These are phyloP conservation scores for Nyctibius bracteatus DNA, from an alignment of 2,113 vertebrate species.

Conservation along the genomic window DNA sequence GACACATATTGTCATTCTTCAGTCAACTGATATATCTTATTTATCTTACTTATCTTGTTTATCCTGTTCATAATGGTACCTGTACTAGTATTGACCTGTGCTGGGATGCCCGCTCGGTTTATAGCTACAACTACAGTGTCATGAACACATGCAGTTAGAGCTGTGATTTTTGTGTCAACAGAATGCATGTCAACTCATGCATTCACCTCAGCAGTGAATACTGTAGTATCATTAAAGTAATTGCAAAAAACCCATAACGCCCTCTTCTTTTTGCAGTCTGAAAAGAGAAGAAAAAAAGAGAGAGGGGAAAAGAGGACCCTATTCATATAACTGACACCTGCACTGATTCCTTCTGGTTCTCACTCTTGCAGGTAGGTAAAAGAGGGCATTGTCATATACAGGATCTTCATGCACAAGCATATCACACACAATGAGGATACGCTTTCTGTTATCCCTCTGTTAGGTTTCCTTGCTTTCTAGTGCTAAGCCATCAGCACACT, in stretches of 20 bases:
- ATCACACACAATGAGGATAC: background rate
- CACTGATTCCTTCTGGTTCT: background rate
- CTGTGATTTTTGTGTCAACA: background rate
- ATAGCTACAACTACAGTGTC: background rate
- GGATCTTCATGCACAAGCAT: background rate
- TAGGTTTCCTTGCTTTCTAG: background rate
- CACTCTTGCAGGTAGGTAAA: background rate
- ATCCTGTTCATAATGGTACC: background rate
- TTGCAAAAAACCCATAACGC: background rate
- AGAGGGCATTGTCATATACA: no score
- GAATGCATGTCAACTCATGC: no score
- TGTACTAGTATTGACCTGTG: background rate
- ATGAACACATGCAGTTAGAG: background rate
- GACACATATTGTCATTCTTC: background rate
- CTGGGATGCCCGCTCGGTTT: background rate
- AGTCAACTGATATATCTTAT: background rate
- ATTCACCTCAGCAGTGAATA: background rate
- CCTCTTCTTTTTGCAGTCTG: background rate
- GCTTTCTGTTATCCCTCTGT: background rate
- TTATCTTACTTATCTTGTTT: background rate
- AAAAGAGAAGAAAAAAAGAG: background rate
- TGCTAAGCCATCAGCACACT: background rate
- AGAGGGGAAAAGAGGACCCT: fast-evolving
- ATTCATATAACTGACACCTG: background rate
- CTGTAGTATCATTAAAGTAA: background rate